Evolutionary conservation across 2,797 vertebrate genomes (phyloP).

Genomic region (Aeoliscus strigatus): DNA sequence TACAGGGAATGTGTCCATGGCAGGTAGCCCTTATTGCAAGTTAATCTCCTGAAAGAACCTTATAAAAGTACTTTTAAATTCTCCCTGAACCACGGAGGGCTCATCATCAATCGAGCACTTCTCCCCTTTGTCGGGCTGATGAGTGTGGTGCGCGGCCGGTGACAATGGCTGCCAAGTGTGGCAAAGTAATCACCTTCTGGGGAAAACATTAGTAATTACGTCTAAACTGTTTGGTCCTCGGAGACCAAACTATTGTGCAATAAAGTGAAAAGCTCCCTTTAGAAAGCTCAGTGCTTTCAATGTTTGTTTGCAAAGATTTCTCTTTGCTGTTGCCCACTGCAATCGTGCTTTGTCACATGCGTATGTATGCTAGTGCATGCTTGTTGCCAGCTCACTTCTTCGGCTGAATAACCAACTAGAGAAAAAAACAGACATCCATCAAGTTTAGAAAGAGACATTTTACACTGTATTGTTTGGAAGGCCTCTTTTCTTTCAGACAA

Average conservation of each 20-base stretch:
- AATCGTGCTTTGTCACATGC: constrained; percentile 17
- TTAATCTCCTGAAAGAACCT: constrained; percentile 82
- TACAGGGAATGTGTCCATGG: constrained; percentile 76
- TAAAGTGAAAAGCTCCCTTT: constrained; percentile 67
- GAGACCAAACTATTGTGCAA: constrained; percentile 76
- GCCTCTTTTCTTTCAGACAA: constrained; percentile 10
- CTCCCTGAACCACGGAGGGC: constrained; percentile 72
- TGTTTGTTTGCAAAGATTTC: constrained; percentile 63
- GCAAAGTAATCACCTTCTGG: constrained; percentile 78
- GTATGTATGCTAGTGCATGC: constrained; percentile 7
- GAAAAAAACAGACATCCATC: constrained; percentile 1
- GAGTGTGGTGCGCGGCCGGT: constrained; percentile 71
- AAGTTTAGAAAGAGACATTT: not conserved
- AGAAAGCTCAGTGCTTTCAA: constrained; percentile 48
- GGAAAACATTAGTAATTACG: constrained; percentile 82
- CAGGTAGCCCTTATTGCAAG: constrained; percentile 83
- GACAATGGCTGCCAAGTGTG: constrained; percentile 79
- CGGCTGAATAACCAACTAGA: not conserved
- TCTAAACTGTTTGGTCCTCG: constrained; percentile 79
- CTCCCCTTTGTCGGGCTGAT: constrained; percentile 72
- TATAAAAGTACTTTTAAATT: constrained; percentile 81
- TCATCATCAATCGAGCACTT: constrained; percentile 78
- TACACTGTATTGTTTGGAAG: not conserved
- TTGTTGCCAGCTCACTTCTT: not conserved
- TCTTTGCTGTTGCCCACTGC: constrained; percentile 64